Evolutionary conservation across 1,140 invertebrate genomes (phyloP), one percentile per base, ranked within the genome.

Genomic region (Halesus radiatus): DNA sequence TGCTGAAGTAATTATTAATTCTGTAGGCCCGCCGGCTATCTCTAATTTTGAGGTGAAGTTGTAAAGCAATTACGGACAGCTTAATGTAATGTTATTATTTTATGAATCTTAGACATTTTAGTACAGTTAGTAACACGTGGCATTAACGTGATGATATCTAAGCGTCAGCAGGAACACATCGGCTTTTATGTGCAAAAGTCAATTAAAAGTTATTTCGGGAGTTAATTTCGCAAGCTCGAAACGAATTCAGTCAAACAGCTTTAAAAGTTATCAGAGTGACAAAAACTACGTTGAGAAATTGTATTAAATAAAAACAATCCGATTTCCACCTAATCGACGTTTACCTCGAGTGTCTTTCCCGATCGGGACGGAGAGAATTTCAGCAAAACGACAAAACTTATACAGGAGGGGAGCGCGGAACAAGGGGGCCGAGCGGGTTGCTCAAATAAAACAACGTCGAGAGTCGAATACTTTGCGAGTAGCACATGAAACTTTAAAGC

Each of bases 1-100:
- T 79, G 20, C 22, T 64, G 54, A 68, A 54, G 80, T 53, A 64
- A 78, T 81, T 53, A 81, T 81, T 81, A 81, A 81, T 81, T 81
- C 70, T 20, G 60, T 66, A 66, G 26, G 26, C 62, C 62, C 62
- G 62, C 23, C 62, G 62, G 62, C 62, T 66, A 66, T 32, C 62
- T 66, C 62, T 16, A 29, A 66, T 22, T 66, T 66, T 32, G 62
- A 66, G 62, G 62, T 66, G 62, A 66, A 66, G 62, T 66, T 66
- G 62, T 66, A 29, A 26, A 66, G 26, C 62, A 66, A 66, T 66
- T 66, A 66, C 29, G 22, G 62, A 22, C 62, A 7, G 23, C 29
- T 66, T 66, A 66, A 66, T 66, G 22, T 29, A 26, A 45, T 45
- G 37, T 45, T 45, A 45, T 45, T 45, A 45, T 45, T 45, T 45